phyloP scores from a whole-genome alignment of 2,797 vertebrate genomes.

The Melanotaenia trifasciata region DNA sequence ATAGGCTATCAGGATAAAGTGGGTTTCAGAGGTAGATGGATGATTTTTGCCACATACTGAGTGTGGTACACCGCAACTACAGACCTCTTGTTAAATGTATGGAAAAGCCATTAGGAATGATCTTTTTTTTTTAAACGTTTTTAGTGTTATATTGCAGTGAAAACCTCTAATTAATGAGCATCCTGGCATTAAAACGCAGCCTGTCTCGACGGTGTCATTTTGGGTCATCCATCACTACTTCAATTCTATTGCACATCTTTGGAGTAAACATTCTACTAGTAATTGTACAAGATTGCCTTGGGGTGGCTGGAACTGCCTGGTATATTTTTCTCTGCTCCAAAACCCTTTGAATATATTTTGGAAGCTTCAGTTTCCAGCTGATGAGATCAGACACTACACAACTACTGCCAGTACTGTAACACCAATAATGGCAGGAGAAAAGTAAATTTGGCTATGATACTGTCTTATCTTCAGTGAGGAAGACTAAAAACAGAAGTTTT shows the following conservation, averaged over 20 bases:
- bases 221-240: constrained; percentile 20
- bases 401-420: constrained; percentile 46
- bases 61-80: background rate
- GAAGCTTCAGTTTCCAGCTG: constrained; percentile 40
- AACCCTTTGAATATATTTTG: constrained; percentile 61
- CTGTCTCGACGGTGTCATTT: constrained; percentile 10
- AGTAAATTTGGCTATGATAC: constrained; percentile 38
- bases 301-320: constrained; percentile 47
- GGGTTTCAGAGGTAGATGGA: background rate
- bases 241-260: constrained; percentile 31
- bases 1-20: too few species aligned
- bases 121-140: background rate
- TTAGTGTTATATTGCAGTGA: background rate
- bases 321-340: constrained; percentile 43
- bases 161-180: constrained; percentile 6
- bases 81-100: background rate
- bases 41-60: background rate
- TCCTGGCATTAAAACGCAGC: constrained; percentile 7
- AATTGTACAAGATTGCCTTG: constrained; percentile 45
- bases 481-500: constrained; percentile 22
- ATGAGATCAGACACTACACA: too few species aligned
- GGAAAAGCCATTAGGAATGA: background rate
- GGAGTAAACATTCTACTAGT: constrained; percentile 35
- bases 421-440: constrained; percentile 48
- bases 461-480: constrained; percentile 22